These are phyloP conservation scores for Drosophila villosipedis DNA, from an alignment of 2,888 invertebrate genomes.

Conservation along the genomic window DNA sequence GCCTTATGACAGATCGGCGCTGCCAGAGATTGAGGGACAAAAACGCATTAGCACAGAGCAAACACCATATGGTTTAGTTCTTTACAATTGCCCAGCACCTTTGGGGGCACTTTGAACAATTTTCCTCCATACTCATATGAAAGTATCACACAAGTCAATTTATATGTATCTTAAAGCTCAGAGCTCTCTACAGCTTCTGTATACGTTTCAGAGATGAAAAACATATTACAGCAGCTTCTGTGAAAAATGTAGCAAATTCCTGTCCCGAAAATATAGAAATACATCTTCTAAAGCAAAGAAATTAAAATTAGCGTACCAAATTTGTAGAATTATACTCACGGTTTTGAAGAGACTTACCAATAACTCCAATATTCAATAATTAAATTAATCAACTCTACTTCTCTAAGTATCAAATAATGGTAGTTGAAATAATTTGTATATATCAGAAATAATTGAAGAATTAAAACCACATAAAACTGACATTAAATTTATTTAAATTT, in stretches of 20 bases:
- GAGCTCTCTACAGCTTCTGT: not conserved
- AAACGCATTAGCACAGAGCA: conserved; percentile 61
- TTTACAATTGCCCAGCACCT: conserved; percentile 47
- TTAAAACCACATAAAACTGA: not conserved
- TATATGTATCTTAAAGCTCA: not conserved
- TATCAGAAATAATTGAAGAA: not conserved
- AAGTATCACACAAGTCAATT: conserved; percentile 14
- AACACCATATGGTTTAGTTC: conserved; percentile 59
- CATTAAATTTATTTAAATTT: too few species aligned
- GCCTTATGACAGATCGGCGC: conserved; percentile 73
- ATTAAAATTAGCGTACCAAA: not conserved
- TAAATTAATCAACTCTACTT: not conserved
- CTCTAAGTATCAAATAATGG: not conserved
- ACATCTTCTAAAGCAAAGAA: not conserved
- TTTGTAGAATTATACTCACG: not conserved
- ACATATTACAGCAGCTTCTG: not conserved
- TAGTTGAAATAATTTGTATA: not conserved
- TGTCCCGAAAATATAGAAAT: not conserved
- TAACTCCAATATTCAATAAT: not conserved
- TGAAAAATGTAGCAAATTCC: not conserved
- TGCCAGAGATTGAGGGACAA: conserved; percentile 35
- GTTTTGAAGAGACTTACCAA: not conserved
- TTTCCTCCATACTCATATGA: not conserved
- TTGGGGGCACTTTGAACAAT: conserved; percentile 13
- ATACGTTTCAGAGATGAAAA: not conserved